Conservation (phyloP, 2,113 vertebrate genomes). For the Corapipo altera region DNA sequence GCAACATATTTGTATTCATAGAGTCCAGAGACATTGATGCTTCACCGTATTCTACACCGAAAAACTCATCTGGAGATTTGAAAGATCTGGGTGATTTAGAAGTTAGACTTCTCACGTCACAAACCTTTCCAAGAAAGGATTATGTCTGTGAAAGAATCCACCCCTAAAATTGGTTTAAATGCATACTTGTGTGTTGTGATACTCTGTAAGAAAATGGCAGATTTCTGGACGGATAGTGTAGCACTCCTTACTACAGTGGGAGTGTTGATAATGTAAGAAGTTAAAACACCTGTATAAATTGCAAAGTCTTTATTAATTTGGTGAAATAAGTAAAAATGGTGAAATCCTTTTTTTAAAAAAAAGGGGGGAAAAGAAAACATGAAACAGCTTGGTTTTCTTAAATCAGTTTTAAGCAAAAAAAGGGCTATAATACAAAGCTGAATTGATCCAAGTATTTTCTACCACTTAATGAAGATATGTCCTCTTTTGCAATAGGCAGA, state of each 20-base stretch:
- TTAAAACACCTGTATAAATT: neutral
- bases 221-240: neutral
- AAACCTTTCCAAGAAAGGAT: neutral
- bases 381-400: neutral
- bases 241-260: neutral
- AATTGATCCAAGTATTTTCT: neutral
- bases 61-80: neutral
- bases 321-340: neutral
- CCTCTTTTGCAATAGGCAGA: neutral
- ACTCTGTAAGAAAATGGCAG: neutral
- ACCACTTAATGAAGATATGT: neutral
- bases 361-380: fast-evolving
- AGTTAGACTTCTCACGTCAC: neutral
- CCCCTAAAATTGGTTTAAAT: neutral
- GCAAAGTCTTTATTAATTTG: neutral
- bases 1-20: neutral
- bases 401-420: neutral
- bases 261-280: neutral
- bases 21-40: neutral
- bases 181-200: neutral
- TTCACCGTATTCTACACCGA: neutral
- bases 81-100: neutral
- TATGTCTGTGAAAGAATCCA: neutral
- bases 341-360: neutral
- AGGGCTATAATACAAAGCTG: neutral